These are phyloP conservation scores for Papilio polyxenes DNA, from an alignment of 1,140 invertebrate genomes.

Conservation along the genomic window DNA sequence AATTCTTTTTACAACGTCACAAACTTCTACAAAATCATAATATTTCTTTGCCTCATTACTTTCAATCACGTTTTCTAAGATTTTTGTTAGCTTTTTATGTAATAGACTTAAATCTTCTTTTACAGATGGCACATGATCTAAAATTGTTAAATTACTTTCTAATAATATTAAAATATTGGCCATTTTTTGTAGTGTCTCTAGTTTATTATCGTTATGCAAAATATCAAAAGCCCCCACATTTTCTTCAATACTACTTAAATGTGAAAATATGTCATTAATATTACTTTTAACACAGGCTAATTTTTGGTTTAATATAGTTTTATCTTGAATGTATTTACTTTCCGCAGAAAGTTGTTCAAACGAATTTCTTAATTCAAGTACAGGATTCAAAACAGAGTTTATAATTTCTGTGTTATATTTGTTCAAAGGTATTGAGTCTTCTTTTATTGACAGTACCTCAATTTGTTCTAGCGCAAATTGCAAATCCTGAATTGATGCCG, in stretches of 20 bases:
- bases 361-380: conserved; percentile 67
- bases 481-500: conserved; percentile 80
- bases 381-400: conserved; percentile 68
- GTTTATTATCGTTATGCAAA: conserved; percentile 74
- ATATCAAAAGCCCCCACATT: conserved; percentile 67
- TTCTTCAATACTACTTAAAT: conserved; percentile 58
- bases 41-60: conserved; percentile 72
- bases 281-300: conserved; percentile 62
- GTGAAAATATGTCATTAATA: conserved; percentile 62
- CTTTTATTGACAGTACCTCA: conserved; percentile 65
- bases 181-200: conserved; percentile 78
- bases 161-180: conserved; percentile 77
- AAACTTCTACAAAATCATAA: conserved; percentile 66
- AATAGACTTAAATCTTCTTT: conserved; percentile 59
- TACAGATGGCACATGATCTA: conserved; percentile 55
- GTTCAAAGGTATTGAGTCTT: conserved; percentile 57
- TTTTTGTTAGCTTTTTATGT: conserved; percentile 74
- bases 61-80: conserved; percentile 76
- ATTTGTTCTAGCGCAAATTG: conserved; percentile 78
- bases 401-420: conserved; percentile 75
- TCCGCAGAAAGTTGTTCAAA: conserved; percentile 68
- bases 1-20: conserved; percentile 64
- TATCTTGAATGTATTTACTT: conserved; percentile 54
- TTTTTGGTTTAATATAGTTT: conserved; percentile 52
- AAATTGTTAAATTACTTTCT: conserved; percentile 69